phyloP scores from a whole-genome alignment of 2,888 invertebrate species.

The Hecatera dysodea region DNA sequence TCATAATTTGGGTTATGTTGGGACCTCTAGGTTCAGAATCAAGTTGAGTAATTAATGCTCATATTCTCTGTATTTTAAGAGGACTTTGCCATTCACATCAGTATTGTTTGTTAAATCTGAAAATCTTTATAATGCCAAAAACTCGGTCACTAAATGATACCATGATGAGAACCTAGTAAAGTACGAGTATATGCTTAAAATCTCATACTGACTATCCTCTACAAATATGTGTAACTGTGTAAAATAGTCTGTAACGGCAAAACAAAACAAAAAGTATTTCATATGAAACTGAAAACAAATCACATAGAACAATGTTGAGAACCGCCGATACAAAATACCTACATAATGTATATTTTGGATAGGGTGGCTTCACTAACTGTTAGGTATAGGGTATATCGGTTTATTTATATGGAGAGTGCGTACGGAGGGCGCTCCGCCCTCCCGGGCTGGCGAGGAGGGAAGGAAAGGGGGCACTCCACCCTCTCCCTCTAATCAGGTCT shows the following conservation, averaged over 20 bases:
- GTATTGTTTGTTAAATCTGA: neutral
- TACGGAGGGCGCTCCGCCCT: slow-evolving; percentile 80
- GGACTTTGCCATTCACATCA: too few species aligned
- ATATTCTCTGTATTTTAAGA: too few species aligned
- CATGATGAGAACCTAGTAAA: neutral
- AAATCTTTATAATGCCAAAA: neutral
- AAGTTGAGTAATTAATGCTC: too few species aligned
- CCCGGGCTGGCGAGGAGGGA: slow-evolving; percentile 61
- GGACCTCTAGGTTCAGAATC: neutral
- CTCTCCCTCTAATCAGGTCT: slow-evolving; percentile 89
- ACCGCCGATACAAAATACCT: slow-evolving; percentile 68
- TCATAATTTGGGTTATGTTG: neutral
- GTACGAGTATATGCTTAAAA: neutral
- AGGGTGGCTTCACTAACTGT: slow-evolving; percentile 75
- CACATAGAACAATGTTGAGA: slow-evolving; percentile 65
- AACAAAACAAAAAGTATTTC: neutral
- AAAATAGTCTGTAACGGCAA: neutral
- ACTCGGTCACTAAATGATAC: neutral
- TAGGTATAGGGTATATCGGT: slow-evolving; percentile 86
- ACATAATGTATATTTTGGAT: slow-evolving; percentile 71
- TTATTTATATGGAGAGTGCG: slow-evolving; percentile 89
- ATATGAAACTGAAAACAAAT: slow-evolving; percentile 44
- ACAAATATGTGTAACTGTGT: neutral
- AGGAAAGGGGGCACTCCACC: slow-evolving; percentile 63
- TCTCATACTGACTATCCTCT: neutral